Base-by-base conservation (phyloP, 2,888 invertebrate genomes). In the Drosophila putrida region DNA sequence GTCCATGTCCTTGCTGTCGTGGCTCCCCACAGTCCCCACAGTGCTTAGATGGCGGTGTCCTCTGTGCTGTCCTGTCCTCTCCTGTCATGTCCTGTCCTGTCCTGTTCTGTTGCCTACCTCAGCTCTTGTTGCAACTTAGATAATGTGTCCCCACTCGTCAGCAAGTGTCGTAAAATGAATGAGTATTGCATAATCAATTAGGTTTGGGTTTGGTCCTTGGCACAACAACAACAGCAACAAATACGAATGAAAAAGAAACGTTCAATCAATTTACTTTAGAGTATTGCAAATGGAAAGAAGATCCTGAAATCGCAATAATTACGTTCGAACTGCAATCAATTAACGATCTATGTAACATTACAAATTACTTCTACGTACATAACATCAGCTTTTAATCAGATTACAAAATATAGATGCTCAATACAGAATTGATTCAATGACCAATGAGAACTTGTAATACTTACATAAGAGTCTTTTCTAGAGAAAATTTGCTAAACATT, bases 141-240 rank as follows among this genome's bases (percentile, higher is more conserved):
- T 71, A 70, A 44, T 55, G 61, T 54, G 41, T 59, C 38, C 15
- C 59, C 36, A 41, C 46, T 58, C 47, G 68, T 47, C 68, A 41
- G 57, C 39, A 47, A 69, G 53, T 58, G 46, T 71, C 71, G 53
- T 71, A 54, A 71, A 72, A 44, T 61, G 57, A 74, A 49, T 71
- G 58, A 65, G 43, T 61, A 74, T 74, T 74, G 72, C 72, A 72
- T 72, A 74, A 72, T 72, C 75, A 72, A 72, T 72, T 72, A 67
- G 75, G 41, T 53, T 67, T 31, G 13, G 4, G 15, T 33, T 35
- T 33, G 31, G 31, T 44, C 27, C 46, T 46, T 31, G 13, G 11
- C 13, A 31, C 28, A 13, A 44, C 6, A 44, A 28, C 4, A 46
- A 28, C 6, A 8, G 8, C 6, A 31, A 31, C 3, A 31, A 31